phyloP scores from a whole-genome alignment of 2,113 vertebrate genomes.

The Bufo gargarizans region DNA sequence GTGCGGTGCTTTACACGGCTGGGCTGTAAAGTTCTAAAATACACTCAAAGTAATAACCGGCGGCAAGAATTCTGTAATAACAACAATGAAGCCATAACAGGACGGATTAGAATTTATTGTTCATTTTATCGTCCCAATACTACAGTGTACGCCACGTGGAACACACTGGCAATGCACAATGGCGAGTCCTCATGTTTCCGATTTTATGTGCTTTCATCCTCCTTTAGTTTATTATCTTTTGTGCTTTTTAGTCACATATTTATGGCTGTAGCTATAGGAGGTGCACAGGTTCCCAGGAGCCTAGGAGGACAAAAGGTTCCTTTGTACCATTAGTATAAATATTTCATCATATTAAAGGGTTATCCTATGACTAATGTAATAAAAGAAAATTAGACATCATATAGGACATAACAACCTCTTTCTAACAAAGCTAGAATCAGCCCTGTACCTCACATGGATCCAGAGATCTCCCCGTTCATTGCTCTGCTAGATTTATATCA shows the following conservation, averaged over 20 bases:
- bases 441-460: no score
- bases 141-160: not conserved
- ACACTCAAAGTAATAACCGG: conserved; percentile 2
- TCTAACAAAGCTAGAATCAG: no score
- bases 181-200: not conserved
- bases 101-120: conserved; percentile 13
- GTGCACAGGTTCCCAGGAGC: no score
- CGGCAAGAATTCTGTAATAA: conserved; percentile 15
- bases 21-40: conserved; percentile 14
- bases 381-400: no score
- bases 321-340: no score
- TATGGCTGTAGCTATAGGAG: not conserved
- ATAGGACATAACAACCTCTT: no score
- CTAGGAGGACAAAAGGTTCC: no score
- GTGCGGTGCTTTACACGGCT: not conserved
- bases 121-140: not conserved
- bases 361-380: no score
- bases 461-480: no score
- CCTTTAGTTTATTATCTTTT: not conserved
- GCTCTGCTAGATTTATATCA: no score
- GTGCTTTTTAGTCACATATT: not conserved
- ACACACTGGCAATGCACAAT: not conserved
- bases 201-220: not conserved
- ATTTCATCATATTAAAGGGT: no score
- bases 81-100: conserved; percentile 23